These are phyloP conservation scores for Drosophila niveifrons DNA, from an alignment of 2,888 invertebrate species.

Conservation along the genomic window DNA sequence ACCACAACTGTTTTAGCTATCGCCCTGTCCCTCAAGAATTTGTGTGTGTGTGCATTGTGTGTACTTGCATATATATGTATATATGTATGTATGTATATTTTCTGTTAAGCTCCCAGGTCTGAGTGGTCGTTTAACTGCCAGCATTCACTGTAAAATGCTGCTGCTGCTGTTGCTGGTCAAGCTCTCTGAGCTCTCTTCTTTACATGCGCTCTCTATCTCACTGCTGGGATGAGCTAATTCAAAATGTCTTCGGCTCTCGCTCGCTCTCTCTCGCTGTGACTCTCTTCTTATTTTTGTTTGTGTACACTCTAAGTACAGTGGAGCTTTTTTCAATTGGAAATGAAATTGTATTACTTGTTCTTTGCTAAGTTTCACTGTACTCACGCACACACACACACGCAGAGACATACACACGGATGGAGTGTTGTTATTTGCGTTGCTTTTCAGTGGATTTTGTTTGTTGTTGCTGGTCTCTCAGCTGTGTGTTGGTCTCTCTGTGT, in stretches of 20 bases:
- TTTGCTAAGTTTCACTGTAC: slow-evolving; percentile 49
- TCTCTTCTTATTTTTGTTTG: slow-evolving; percentile 24
- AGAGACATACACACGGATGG: not conserved
- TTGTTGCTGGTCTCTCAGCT: slow-evolving; percentile 54
- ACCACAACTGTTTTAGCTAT: slow-evolving; percentile 23
- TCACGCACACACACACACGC: slow-evolving; percentile 9
- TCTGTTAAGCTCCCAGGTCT: slow-evolving; percentile 1
- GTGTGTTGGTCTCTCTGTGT: slow-evolving; percentile 33
- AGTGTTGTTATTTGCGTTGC: slow-evolving; percentile 44
- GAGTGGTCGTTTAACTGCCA: slow-evolving; percentile 36
- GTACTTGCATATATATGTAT: slow-evolving; percentile 3
- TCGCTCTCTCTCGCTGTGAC: slow-evolving; percentile 5
- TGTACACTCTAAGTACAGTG: slow-evolving; percentile 32
- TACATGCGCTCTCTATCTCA: slow-evolving; percentile 31
- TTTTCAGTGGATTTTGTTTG: slow-evolving; percentile 33
- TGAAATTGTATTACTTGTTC: slow-evolving; percentile 15
- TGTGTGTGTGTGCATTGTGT: not conserved
- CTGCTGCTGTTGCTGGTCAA: slow-evolving; percentile 38
- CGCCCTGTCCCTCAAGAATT: slow-evolving; percentile 14
- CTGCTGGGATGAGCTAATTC: slow-evolving; percentile 55
- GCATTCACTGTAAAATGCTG: slow-evolving; percentile 35
- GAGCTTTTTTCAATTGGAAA: slow-evolving; percentile 30
- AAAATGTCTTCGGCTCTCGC: slow-evolving; percentile 5
- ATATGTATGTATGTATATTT: slow-evolving; percentile 6
- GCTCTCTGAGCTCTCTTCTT: slow-evolving; percentile 30